Conservation (phyloP, 2,113 vertebrate species). For the Montifringilla adamsi region DNA sequence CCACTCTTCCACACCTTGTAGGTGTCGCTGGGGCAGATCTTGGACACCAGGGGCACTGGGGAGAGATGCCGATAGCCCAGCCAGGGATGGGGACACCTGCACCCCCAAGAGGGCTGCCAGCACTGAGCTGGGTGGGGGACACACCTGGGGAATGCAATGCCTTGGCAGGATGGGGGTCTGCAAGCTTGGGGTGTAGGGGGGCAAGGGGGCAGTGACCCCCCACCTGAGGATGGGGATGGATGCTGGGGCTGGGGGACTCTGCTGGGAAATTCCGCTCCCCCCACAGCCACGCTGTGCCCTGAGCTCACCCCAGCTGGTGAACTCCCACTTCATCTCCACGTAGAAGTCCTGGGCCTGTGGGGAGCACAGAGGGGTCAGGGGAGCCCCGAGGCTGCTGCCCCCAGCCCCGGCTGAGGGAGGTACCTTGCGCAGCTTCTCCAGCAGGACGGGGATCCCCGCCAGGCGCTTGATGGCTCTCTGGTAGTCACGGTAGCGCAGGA, state of each 20-base stretch:
- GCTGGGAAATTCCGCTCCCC: neutral
- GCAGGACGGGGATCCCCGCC: conserved; percentile 89
- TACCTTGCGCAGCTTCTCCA: conserved; percentile 95
- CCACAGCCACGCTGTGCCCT: neutral
- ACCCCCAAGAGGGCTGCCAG: neutral
- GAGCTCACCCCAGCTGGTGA: conserved; percentile 94
- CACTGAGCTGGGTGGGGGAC: fast-evolving
- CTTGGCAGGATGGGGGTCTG: fast-evolving
- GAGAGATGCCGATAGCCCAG: conserved; percentile 9
- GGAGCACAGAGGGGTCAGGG: neutral
- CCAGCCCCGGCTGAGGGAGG: fast-evolving
- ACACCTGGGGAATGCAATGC: fast-evolving
- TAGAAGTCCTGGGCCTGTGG: conserved; percentile 94
- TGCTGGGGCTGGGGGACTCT: neutral
- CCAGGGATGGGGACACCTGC: neutral
- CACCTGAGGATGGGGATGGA: neutral
- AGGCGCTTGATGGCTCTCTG: conserved; percentile 92
- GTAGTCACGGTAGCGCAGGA: conserved; percentile 93
- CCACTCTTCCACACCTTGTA: conserved; percentile 98
- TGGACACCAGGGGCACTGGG: conserved; percentile 93
- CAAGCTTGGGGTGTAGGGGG: neutral
- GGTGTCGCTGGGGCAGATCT: conserved; percentile 96
- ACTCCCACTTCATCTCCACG: conserved; percentile 98
- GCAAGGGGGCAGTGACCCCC: neutral
- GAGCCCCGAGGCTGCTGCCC: fast-evolving